Base-by-base conservation (phyloP, 2,797 vertebrate genomes). In the Danio kyathit region DNA sequence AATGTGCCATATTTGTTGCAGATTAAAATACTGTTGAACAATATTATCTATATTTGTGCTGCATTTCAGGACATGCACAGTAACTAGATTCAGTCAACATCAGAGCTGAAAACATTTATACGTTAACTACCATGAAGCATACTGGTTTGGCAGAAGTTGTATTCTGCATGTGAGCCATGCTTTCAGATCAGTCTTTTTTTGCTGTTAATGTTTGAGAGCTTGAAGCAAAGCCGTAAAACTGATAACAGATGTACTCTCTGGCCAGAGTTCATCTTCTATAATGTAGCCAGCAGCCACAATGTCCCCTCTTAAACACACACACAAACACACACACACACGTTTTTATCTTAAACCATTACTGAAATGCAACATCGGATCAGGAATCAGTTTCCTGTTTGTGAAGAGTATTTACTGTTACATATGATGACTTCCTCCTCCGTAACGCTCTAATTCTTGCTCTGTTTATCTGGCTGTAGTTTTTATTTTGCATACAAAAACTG, bases 161-260 rank as follows among this genome's bases (percentile, higher is more conserved):
- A 52, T 13, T 41, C 16, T 38, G 21, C 13, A 46, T 17, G 19
- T 56, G 4, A 59, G 29, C 5, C 2, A 46, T 49, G 43, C 46
- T 14, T 74, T 46, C 3, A 73, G 52, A n/a, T 29, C 19, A 29
- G 64, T 57, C 52, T 57, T 57, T 57, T n/a, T 48, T 0, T n/a
- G 5, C 19, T 57, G 64, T 77, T 67, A 67, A 77, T 67, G 57
- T 77, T 77, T 67, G 64, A 77, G 75, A 67, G 75, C 14, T 38
- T 29, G 10, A 67, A 57, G 16, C 13, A 16, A 73, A 57, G 64
- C 43, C 48, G 48, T 77, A 67, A 67, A 67, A 57, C 75, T 59
- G 64, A 69, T 77, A 67, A 77, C 64, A 48, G 63, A 76, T 56
- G 52, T 40, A 67, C 40, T 57, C 19, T 57, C 52, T 67, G 75